A percentile compares a stretch with the other conserved stretches of the same genome.
These are phyloP conservation scores for Cyclura pinguis DNA, from an alignment of 2,797 vertebrate species.

Conservation along the genomic window DNA sequence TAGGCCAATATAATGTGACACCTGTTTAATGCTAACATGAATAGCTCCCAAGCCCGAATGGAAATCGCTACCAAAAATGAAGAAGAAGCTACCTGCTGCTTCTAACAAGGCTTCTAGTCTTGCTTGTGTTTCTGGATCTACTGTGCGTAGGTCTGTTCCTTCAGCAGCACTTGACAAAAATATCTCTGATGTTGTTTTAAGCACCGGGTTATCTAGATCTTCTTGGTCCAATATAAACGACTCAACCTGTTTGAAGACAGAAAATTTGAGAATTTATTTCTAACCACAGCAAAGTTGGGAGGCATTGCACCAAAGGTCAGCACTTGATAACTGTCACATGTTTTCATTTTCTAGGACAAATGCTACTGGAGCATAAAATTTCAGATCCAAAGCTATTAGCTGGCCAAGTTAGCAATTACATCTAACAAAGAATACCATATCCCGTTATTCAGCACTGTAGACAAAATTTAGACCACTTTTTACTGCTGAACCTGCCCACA, in stretches of 20 bases:
- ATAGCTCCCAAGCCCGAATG: background rate
- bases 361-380: background rate
- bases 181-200: conserved; percentile 98
- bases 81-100: conserved; percentile 90
- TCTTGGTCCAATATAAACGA: conserved; percentile 99
- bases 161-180: conserved; percentile 96
- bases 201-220: conserved; percentile 98
- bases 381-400: background rate
- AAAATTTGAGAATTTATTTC: background rate
- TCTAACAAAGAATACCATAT: background rate
- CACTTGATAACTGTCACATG: background rate
- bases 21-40: background rate
- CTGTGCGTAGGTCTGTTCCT: conserved; percentile 95
- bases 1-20: background rate
- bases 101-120: conserved; percentile 97
- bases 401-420: background rate
- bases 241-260: conserved; percentile 88
- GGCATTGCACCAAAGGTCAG: background rate
- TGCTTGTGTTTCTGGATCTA: conserved; percentile 98
- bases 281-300: background rate
- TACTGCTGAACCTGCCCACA: background rate
- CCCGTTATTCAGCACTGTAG: background rate
- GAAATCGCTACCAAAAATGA: background rate
- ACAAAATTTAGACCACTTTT: background rate
- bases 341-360: conserved; percentile 3